Base-by-base conservation (phyloP, 2,888 invertebrate species). In the Amphipyra berbera region DNA sequence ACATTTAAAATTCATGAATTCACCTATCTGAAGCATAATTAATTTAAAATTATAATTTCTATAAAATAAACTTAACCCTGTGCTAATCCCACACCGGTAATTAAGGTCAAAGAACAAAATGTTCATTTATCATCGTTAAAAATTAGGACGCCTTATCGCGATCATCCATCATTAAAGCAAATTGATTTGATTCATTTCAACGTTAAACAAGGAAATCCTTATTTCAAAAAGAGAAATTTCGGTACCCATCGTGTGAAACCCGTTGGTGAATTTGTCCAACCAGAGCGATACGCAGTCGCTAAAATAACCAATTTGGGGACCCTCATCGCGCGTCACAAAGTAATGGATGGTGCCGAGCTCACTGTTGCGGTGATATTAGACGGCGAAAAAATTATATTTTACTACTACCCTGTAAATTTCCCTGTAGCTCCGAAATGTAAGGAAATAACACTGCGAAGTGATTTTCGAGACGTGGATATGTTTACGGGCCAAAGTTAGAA, bases 261-360 rank as follows among this genome's bases (percentile, higher is more conserved):
- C 55, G 61, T 64, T 54, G 64, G 61, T 73, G 65, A 78, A 79
- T 80, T 80, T 79, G 77, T 79, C 70, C 50, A 38, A 68, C 67
- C 68, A 75, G 74, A 68, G 73, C 68, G 78, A 62, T 72, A 76
- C 78, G 73, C 77, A 76, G 81, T 71, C 64, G 76, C 79, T 82
- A 83, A 83, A 85, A 86, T 81, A 84, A 87, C 84, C 85, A 88
- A 88, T 87, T 86, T 83, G 79, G 77, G 81, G 78, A 88, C 86
- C 87, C 87, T 88, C 87, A 84, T 87, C 86, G 82, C 81, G 79
- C 84, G 85, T 87, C 86, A 86, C 73, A 78, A 74, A 63, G 83
- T 88, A 87, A 87, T 86, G 84, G 86, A 88, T 88, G 84, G 82
- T 79, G 71, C 73, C 76, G 76, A 67, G 75, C 60, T 73, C 73